Percentiles rank a stretch among this genome's conserved stretches.
Evolutionary conservation across 2,797 vertebrate genomes (phyloP).

Genomic region (Aldrovandia affinis): DNA sequence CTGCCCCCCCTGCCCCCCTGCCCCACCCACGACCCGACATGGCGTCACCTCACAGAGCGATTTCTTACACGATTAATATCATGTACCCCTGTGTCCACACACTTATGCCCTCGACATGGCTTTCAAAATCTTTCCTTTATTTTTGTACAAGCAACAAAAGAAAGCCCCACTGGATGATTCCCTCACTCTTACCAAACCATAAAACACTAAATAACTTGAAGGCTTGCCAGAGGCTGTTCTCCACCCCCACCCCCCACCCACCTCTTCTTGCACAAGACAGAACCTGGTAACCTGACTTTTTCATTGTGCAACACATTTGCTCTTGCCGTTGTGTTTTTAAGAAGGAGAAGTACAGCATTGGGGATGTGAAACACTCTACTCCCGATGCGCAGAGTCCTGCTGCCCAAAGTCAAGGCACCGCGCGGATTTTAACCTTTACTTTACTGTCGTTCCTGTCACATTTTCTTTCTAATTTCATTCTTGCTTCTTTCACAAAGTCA

Average conservation of each 20-base stretch:
- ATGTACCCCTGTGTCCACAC: background rate
- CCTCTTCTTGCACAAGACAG: conserved; percentile 15
- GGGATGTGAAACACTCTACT: conserved; percentile 13
- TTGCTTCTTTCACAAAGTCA: background rate
- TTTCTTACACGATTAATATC: background rate
- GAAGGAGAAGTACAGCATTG: conserved; percentile 12
- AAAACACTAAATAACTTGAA: background rate
- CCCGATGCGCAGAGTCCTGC: background rate
- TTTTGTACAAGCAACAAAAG: background rate
- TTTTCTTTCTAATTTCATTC: background rate
- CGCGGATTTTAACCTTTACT: background rate
- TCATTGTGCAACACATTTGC: conserved; percentile 1
- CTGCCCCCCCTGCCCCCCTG: background rate
- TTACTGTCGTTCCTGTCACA: background rate
- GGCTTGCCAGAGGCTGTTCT: background rate
- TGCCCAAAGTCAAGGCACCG: background rate
- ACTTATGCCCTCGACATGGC: background rate
- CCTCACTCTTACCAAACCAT: background rate
- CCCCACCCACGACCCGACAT: background rate
- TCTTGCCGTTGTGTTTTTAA: background rate
- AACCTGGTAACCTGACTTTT: background rate
- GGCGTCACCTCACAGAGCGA: background rate
- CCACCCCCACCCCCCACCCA: background rate
- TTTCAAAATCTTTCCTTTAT: conserved; percentile 6
- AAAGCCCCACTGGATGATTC: background rate